Evolutionary conservation across 2,113 vertebrate species (phyloP), one percentile per base, ranked within the genome.

Genomic region (Myotis brandtii): DNA sequence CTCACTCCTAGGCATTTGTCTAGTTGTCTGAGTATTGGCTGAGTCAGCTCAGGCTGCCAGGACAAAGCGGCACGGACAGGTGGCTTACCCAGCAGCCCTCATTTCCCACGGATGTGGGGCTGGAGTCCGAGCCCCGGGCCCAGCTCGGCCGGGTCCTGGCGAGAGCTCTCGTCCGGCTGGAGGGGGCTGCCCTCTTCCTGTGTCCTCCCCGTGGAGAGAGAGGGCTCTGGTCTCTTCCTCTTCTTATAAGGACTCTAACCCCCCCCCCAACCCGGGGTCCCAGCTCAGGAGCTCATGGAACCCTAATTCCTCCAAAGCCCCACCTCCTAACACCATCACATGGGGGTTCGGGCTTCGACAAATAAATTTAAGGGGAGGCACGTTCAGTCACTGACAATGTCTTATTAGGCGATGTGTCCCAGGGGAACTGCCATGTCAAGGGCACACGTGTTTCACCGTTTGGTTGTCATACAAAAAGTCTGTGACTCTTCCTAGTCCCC

Each of bases 241-340:
- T 12, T 48, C 59, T 56, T 37, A 21, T 6, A 20, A 48, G 70
- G 59, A 56, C 25, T 0, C 17, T 59, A 40, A 48, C 54, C 34
- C 7, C 12, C 0, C n/a, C n/a, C n/a, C n/a, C n/a, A n/a, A n/a
- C n/a, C 30, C 0, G 4, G 20, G 32, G 12, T 13, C 18, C 20
- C 37, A 56, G 20, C 27, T 54, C 23, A 14, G 11, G 13, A 54
- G 13, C 3, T 37, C 32, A 6, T 30, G 0, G 13, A 30, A 83
- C 32, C 30, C 37, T 20, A 30, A 17, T 8, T 20, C 48, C 9
- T 9, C 14, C 21, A 32, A 84, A 40, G 18, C 23, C 48, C 13
- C 2, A 9, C n/a, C 46, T 40, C 82, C 70, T 12, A 9, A 40
- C 0, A 7, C 43, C 9, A 37, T 34, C 48, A 5, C 5, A 2